A percentile compares a stretch with the other conserved stretches of the same genome.
phyloP scores from a whole-genome alignment of 2,797 vertebrate species.

The Echiichthys vipera region DNA sequence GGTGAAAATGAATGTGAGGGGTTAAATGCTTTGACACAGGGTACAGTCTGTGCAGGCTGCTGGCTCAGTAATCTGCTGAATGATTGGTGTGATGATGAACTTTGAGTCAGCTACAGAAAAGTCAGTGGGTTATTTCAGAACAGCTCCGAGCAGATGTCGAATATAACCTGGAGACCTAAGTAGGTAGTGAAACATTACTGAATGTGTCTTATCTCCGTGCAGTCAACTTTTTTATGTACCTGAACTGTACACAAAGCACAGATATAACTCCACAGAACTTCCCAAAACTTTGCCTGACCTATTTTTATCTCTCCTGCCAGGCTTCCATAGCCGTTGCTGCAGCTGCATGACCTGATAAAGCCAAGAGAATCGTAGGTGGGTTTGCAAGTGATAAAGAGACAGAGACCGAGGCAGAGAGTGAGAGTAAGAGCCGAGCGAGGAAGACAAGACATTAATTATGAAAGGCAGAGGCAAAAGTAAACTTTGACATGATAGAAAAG shows the following conservation, averaged over 20 bases:
- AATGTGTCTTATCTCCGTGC: slow-evolving; percentile 30
- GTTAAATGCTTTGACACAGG: slow-evolving; percentile 60
- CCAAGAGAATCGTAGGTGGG: slow-evolving; percentile 52
- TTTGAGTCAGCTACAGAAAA: slow-evolving; percentile 31
- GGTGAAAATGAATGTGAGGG: slow-evolving; percentile 38
- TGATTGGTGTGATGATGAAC: slow-evolving; percentile 40
- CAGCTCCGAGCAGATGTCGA: slow-evolving; percentile 7
- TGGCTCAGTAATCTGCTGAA: slow-evolving; percentile 62
- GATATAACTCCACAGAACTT: slow-evolving; percentile 11
- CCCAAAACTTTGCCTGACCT: slow-evolving; percentile 52
- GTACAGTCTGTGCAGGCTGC: slow-evolving; percentile 39
- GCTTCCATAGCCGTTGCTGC: slow-evolving; percentile 29
- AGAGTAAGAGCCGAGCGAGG: neutral
- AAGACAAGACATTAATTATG: slow-evolving; percentile 45
- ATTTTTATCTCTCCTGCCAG: slow-evolving; percentile 58
- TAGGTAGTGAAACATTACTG: slow-evolving; percentile 2
- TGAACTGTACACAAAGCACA: slow-evolving; percentile 13
- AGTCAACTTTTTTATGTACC: slow-evolving; percentile 4
- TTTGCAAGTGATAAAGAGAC: slow-evolving; percentile 41
- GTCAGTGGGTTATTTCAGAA: slow-evolving; percentile 56
- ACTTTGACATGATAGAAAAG: slow-evolving; percentile 18
- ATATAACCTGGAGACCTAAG: slow-evolving; percentile 45
- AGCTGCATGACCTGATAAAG: slow-evolving; percentile 69
- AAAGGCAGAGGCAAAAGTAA: slow-evolving; percentile 44
- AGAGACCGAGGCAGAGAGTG: slow-evolving; percentile 17